Evolutionary conservation across 2,113 vertebrate species (phyloP).

Genomic region (Tamias sibiricus): DNA sequence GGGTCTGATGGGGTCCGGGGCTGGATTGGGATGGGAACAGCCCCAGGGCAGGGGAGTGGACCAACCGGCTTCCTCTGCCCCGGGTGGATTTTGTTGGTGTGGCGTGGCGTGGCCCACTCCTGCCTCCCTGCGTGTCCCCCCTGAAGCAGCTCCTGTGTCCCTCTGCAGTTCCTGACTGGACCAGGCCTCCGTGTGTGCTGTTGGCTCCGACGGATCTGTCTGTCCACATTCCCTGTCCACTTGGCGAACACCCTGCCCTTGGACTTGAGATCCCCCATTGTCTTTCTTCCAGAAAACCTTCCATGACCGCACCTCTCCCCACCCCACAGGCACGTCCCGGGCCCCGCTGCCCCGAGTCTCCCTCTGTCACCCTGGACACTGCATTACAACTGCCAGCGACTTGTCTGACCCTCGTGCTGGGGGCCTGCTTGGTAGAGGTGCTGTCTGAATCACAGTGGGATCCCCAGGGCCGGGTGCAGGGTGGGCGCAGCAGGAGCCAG

Average conservation of each 20-base stretch:
- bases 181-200: not conserved
- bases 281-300: not conserved
- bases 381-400: not conserved
- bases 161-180: not conserved
- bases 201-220: not conserved
- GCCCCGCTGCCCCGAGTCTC: not conserved
- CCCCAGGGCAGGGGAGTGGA: not conserved
- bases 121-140: not conserved
- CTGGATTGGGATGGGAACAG: not conserved
- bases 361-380: not conserved
- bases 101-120: not conserved
- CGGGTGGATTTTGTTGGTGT: not conserved
- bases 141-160: not conserved
- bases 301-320: fast-evolving
- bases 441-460: not conserved
- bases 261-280: not conserved
- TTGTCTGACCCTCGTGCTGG: not conserved
- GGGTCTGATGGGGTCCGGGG: not conserved
- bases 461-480: not conserved
- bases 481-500: not conserved
- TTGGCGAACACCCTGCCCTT: not conserved
- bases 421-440: not conserved
- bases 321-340: not conserved
- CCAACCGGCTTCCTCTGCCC: not conserved
- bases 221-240: not conserved